Conservation (phyloP, 1,140 invertebrate genomes). For the Trichomalopsis sarcophagae region DNA sequence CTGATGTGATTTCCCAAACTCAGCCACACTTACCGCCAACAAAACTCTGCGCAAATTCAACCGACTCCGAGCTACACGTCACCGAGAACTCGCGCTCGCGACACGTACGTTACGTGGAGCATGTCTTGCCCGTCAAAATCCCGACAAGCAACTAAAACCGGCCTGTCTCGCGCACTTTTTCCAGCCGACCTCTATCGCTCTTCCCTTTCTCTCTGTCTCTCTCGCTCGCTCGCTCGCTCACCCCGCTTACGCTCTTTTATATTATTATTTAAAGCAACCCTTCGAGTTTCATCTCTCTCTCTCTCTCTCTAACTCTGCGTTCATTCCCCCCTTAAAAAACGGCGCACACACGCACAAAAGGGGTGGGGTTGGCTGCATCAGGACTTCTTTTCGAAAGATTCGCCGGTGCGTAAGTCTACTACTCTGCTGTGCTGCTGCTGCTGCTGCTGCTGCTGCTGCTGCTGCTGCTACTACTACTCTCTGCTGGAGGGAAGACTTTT, state of each 20-base stretch:
- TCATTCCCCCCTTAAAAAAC: constrained; percentile 42
- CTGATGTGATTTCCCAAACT: neutral
- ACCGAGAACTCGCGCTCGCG: neutral
- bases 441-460: too few species aligned
- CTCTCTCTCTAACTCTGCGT: neutral
- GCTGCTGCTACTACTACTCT: neutral
- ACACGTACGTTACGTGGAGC: neutral
- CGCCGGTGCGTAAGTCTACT: constrained; percentile 44
- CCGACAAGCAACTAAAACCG: constrained; percentile 46
- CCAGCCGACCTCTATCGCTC: constrained; percentile 30
- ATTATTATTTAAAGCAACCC: constrained; percentile 75
- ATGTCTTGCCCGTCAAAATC: constrained; percentile 48
- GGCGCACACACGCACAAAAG: constrained; percentile 26
- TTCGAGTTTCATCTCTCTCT: constrained; percentile 59
- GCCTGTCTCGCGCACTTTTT: constrained; percentile 41
- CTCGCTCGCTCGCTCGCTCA: neutral
- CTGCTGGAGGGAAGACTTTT: constrained; percentile 20
- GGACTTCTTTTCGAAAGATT: constrained; percentile 42
- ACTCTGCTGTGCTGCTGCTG: neutral
- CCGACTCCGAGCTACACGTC: neutral
- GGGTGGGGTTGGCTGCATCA: constrained; percentile 41
- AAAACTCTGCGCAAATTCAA: too few species aligned
- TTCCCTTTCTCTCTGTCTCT: constrained; percentile 10
- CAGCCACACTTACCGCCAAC: neutral
- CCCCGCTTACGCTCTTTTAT: constrained; percentile 46